A percentile compares a stretch with the other conserved stretches of the same genome.
Evolutionary conservation across 2,888 invertebrate species (phyloP).

Genomic region (Rhogogaster chlorosoma): DNA sequence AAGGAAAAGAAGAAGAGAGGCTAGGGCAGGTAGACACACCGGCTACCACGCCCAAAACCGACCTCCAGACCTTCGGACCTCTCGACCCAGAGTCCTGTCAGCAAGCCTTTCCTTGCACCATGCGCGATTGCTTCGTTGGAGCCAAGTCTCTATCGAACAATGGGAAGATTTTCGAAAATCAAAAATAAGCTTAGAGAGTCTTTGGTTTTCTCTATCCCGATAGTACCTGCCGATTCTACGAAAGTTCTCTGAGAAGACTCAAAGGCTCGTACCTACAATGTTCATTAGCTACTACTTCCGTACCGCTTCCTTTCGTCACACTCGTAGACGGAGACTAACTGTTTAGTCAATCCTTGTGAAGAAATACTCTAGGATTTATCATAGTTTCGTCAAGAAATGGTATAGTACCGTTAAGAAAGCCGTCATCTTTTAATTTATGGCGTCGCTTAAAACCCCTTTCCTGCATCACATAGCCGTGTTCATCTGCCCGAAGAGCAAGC

Average conservation of each 20-base stretch:
- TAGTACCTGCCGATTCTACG: too few species aligned
- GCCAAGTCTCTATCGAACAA: conserved; percentile 10
- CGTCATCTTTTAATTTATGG: conserved; percentile 20
- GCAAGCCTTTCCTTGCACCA: conserved; percentile 7
- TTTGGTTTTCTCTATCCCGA: too few species aligned
- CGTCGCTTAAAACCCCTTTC: conserved; percentile 12
- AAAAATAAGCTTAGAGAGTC: not conserved
- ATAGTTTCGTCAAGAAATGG: not conserved
- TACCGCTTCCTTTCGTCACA: not conserved
- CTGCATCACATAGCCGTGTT: not conserved
- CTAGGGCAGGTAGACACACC: conserved; percentile 46
- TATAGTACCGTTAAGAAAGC: conserved; percentile 7
- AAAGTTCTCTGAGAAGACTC: too few species aligned
- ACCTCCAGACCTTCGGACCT: conserved; percentile 66
- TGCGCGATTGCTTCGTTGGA: not conserved
- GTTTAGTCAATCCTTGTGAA: not conserved
- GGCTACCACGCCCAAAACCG: conserved; percentile 72
- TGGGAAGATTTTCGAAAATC: not conserved
- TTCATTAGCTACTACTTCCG: not conserved
- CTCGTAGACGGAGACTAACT: not conserved
- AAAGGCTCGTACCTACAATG: not conserved
- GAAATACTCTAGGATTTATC: not conserved
- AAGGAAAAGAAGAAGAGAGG: conserved; percentile 15
- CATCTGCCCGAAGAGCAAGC: not conserved
- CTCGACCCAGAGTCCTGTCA: conserved; percentile 47